Conservation (phyloP, 1,140 invertebrate species). For the Asobara japonica region DNA sequence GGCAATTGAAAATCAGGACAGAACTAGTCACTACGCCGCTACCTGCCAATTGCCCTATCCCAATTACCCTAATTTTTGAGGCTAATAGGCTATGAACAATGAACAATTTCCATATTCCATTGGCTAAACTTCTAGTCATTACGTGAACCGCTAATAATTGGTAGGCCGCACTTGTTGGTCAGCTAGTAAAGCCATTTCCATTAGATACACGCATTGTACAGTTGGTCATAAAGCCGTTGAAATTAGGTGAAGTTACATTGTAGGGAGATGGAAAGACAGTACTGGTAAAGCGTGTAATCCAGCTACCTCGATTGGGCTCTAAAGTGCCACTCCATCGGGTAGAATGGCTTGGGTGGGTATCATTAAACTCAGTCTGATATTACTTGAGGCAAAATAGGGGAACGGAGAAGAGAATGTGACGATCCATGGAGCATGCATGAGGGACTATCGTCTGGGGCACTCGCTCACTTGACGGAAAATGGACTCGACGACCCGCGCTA, state of each 20-base stretch:
- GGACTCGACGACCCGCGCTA: not conserved
- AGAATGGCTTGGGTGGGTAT: not conserved
- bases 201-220: not conserved
- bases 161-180: too few species aligned
- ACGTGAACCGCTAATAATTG: too few species aligned
- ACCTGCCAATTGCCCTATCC: too few species aligned
- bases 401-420: not conserved
- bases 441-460: not conserved
- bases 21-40: too few species aligned
- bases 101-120: too few species aligned
- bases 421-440: not conserved
- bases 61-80: too few species aligned
- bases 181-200: not conserved
- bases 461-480: not conserved
- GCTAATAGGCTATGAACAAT: too few species aligned
- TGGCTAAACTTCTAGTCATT: too few species aligned
- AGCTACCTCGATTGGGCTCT: not conserved
- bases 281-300: not conserved
- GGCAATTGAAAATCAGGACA: too few species aligned
- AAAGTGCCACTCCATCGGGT: not conserved
- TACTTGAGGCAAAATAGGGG: not conserved
- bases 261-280: not conserved
- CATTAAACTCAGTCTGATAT: not conserved
- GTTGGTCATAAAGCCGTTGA: not conserved
- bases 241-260: not conserved